phyloP scores from a whole-genome alignment of 2,888 invertebrate genomes.

The Muschampia plurimacula region DNA sequence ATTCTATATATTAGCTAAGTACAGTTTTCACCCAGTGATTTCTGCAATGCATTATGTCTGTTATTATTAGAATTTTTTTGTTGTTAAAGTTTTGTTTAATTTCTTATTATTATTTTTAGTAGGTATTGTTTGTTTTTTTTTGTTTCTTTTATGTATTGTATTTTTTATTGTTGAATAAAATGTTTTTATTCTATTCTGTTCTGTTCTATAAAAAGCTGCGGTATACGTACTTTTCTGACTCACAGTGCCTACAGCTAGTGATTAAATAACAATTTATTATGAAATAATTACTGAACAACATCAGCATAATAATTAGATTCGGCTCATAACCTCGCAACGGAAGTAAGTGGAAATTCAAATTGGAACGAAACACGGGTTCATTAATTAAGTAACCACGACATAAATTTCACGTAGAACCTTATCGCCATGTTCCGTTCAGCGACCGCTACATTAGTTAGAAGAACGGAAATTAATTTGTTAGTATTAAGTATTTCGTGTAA shows the following conservation, averaged over 20 bases:
- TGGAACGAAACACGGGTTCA: conserved; percentile 23
- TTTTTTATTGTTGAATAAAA: too few relatives aligned
- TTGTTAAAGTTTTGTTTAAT: too few relatives aligned
- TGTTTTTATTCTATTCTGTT: too few relatives aligned
- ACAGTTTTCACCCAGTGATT: too few relatives aligned
- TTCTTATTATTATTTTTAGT: too few relatives aligned
- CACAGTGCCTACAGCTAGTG: background rate
- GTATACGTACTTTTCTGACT: too few relatives aligned
- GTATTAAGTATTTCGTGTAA: conserved; percentile 17
- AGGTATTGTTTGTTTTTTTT: too few relatives aligned
- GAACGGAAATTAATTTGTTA: conserved; percentile 24
- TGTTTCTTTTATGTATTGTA: too few relatives aligned
- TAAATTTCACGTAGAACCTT: conserved; percentile 24
- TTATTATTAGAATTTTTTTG: too few relatives aligned
- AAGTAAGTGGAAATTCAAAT: conserved; percentile 27
- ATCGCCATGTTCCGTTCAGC: conserved; percentile 20
- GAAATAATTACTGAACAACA: background rate
- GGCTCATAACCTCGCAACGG: conserved; percentile 1
- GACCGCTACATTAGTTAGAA: conserved; percentile 19
- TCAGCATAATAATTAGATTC: background rate
- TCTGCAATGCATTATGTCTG: too few relatives aligned
- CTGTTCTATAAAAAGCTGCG: too few relatives aligned
- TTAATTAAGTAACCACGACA: conserved; percentile 23
- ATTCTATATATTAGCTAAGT: too few relatives aligned
- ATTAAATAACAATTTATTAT: background rate